Evolutionary conservation across 2,888 invertebrate species (phyloP).

Genomic region (Ischnura elegans): DNA sequence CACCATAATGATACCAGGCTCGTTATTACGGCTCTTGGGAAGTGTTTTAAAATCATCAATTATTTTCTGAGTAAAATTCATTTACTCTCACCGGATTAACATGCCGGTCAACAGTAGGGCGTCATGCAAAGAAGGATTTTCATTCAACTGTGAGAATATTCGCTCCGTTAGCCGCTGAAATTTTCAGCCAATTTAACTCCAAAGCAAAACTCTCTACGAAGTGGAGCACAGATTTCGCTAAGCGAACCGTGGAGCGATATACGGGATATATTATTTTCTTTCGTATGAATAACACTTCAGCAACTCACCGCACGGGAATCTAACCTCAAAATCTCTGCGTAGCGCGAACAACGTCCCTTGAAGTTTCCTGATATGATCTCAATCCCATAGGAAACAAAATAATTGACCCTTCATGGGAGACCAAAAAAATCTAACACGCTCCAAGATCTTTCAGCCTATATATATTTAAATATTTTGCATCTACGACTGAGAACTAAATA

Average conservation of each 20-base stretch:
- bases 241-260: neutral
- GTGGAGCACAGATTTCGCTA: neutral
- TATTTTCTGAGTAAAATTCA: no score
- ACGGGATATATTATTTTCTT: neutral
- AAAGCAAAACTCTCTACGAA: neutral
- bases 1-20: no score
- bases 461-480: neutral
- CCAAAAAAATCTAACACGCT: neutral
- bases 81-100: no score
- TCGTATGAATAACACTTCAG: neutral
- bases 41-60: no score
- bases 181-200: neutral
- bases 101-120: no score
- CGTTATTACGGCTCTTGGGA: no score
- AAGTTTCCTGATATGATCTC: neutral
- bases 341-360: neutral
- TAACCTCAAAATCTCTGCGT: neutral
- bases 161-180: neutral
- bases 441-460: neutral
- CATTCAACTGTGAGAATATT: neutral
- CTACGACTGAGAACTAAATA: neutral
- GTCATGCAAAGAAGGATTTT: neutral
- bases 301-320: neutral
- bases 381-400: neutral
- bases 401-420: neutral